phyloP scores from a whole-genome alignment of 1,140 invertebrate species.

The Drosophila sechellia region DNA sequence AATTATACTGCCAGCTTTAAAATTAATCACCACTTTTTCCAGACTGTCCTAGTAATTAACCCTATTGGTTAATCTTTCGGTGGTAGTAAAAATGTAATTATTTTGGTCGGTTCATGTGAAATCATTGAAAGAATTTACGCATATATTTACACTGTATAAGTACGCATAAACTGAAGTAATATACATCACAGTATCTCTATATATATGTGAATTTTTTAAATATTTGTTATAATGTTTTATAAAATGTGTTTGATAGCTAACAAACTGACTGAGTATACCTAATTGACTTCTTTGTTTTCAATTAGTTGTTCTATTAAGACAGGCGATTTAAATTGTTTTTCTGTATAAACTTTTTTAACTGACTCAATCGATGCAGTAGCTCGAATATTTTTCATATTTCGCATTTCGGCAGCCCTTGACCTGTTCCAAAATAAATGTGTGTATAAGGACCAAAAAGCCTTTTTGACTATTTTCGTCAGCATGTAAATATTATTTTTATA shows the following conservation, averaged over 20 bases:
- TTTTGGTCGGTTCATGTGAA: slow-evolving; percentile 11
- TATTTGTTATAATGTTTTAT: too few relatives aligned
- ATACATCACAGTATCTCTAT: too few relatives aligned
- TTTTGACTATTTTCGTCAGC: slow-evolving; percentile 69
- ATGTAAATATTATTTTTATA: slow-evolving; percentile 78
- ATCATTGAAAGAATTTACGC: not conserved
- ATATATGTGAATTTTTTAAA: too few relatives aligned
- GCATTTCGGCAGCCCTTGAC: slow-evolving; percentile 32
- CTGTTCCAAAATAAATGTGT: slow-evolving; percentile 23
- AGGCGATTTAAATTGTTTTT: too few relatives aligned
- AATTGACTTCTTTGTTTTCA: too few relatives aligned
- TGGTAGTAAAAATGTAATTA: slow-evolving; percentile 28
- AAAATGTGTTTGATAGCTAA: too few relatives aligned
- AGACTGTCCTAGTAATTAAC: slow-evolving; percentile 56
- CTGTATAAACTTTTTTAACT: not conserved
- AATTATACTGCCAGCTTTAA: slow-evolving; percentile 66
- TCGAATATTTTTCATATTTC: slow-evolving; percentile 15
- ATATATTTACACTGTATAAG: not conserved
- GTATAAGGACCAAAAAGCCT: slow-evolving; percentile 54
- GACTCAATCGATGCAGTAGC: not conserved
- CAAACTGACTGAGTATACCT: too few relatives aligned
- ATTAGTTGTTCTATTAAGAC: too few relatives aligned
- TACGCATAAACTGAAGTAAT: too few relatives aligned
- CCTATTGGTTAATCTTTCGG: slow-evolving; percentile 50
- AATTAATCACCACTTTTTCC: slow-evolving; percentile 53